Evolutionary conservation across 30 jellyfish, hydroid and myxozoan species (phyloP), one percentile per base, ranked within the genome.

Genomic region (Chrysaora quinquecirrha): DNA sequence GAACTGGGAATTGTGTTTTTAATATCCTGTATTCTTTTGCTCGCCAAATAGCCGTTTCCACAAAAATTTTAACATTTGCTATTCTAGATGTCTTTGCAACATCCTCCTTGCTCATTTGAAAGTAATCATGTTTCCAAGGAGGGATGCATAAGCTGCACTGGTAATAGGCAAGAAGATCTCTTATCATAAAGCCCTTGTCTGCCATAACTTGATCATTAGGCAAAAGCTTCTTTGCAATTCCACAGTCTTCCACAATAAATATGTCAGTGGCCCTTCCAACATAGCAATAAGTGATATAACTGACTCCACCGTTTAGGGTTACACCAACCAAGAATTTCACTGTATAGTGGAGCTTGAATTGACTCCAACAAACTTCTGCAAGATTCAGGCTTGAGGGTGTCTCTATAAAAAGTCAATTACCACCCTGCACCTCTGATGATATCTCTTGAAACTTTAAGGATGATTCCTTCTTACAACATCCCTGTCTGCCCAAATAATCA

Each of bases 191-290:
- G 27, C 93, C 93, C 38, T 90, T 23, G 68, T 82, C 89, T 11
- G 93, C 90, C 93, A 82, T 82, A n/a, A 82, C 84, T 48, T 82
- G 89, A 54, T 82, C 84, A 69, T 31, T 19, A 14, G 93, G 93
- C 75, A 21, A 30, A 18, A 84, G 73, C 6, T 56, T 16, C 14
- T 32, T 60, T 23, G 49, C 27, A 62, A 82, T 23, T 23, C 93
- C 90, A 58, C 95, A 10, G 64, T 84, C 64, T 9, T 43, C 35
- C 7, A 52, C 73, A 14, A 84, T 62, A 30, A 46, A 34, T 21
- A 75, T 47, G 34, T 75, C 91, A 0, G 75, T 27, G 33, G 87
- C 92, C 24, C 95, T 35, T 23, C 91, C 91, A 68, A 89, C 91
- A 69, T 68, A 80, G 30, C 33, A 23, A 11, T 28, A 20, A 11